Percentiles rank a stretch among this genome's conserved stretches.
Conservation (phyloP, 2,888 invertebrate genomes). For the Ormyrus nitidulus region DNA sequence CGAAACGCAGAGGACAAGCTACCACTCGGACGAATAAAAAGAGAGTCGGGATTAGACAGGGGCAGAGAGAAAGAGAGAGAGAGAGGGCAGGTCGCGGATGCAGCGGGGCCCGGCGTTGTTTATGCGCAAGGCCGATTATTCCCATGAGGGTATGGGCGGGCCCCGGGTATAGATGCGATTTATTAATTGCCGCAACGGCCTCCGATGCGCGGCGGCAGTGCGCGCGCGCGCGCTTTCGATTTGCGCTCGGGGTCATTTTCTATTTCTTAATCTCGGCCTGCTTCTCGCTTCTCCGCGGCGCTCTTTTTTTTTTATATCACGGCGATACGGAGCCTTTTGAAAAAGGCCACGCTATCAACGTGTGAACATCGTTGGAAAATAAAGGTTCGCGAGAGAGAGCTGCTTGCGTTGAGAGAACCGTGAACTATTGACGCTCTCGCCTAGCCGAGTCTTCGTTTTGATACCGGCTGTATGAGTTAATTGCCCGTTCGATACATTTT, state of each 20-base stretch:
- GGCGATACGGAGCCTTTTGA: not conserved
- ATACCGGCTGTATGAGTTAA: not conserved
- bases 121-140: constrained; percentile 24
- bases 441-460: constrained; percentile 1
- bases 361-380: constrained; percentile 50
- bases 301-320: constrained; percentile 3
- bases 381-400: not conserved
- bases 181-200: constrained; percentile 54
- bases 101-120: not conserved
- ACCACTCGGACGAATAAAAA: no score
- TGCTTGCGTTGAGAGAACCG: not conserved
- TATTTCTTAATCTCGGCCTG: constrained; percentile 49
- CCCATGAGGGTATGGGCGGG: constrained; percentile 38
- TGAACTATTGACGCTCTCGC: constrained; percentile 19
- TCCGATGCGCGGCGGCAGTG: not conserved
- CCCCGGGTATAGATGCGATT: constrained; percentile 35
- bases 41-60: no score
- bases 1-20: no score
- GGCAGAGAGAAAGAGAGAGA: not conserved
- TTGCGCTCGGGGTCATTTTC: constrained; percentile 53
- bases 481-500: not conserved
- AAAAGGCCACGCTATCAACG: constrained; percentile 50
- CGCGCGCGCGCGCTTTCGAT: constrained; percentile 19
- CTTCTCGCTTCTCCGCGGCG: not conserved
- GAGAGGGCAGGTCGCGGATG: not conserved